A percentile compares a stretch with the other conserved stretches of the same genome.
These are phyloP conservation scores for Petrocephalus sullivani DNA, from an alignment of 2,797 vertebrate species.

Conservation along the genomic window DNA sequence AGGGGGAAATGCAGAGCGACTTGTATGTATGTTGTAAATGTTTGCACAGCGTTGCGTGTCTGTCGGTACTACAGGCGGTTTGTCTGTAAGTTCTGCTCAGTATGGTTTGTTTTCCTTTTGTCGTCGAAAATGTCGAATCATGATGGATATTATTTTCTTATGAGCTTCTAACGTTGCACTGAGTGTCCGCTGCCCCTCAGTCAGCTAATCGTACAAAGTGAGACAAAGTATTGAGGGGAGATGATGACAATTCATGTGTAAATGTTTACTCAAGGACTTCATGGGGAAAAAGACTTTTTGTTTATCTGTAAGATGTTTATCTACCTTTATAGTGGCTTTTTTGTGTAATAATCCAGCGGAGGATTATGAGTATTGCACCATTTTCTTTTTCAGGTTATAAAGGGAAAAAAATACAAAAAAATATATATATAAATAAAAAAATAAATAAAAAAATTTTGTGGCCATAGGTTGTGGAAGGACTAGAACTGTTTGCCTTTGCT, in stretches of 20 bases:
- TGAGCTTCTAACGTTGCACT: conserved; percentile 95
- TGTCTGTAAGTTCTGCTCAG: conserved; percentile 56
- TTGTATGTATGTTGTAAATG: conserved; percentile 36
- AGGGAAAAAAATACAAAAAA: conserved; percentile 54
- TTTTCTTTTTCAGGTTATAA: conserved; percentile 66
- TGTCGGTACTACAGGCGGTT: conserved; percentile 52
- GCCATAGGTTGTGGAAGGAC: conserved; percentile 80
- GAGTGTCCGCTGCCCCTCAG: conserved; percentile 85
- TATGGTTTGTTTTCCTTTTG: conserved; percentile 60
- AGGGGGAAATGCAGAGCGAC: conserved; percentile 44
- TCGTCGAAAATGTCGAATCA: conserved; percentile 63
- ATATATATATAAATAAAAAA: conserved; percentile 59
- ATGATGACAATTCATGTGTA: conserved; percentile 89
- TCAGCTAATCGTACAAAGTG: conserved; percentile 70
- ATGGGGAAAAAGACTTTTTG: conserved; percentile 70
- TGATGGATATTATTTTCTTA: conserved; percentile 57
- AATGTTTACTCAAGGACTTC: conserved; percentile 99
- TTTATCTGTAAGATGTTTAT: conserved; percentile 80
- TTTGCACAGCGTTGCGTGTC: conserved; percentile 45
- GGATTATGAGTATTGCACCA: conserved; percentile 89
- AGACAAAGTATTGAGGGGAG: conserved; percentile 65
- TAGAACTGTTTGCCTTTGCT: conserved; percentile 65
- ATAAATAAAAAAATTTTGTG: conserved; percentile 68
- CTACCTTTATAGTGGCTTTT: conserved; percentile 93
- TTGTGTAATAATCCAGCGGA: conserved; percentile 81